phyloP scores from a whole-genome alignment of 2,113 vertebrate species.

The Silurus asotus region DNA sequence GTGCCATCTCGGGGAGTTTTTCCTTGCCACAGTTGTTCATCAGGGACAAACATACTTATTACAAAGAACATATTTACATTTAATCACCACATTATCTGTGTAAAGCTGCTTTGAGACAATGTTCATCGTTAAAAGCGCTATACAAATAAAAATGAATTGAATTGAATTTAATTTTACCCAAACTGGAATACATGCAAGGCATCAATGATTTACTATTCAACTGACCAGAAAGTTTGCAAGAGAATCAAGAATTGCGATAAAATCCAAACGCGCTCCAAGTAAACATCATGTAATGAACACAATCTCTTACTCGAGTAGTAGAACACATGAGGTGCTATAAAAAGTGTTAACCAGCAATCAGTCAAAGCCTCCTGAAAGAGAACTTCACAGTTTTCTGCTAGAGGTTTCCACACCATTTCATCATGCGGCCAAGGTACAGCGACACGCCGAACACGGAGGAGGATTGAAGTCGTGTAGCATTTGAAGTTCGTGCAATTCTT shows the following conservation, averaged over 20 bases:
- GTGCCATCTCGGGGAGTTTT: too few relatives aligned
- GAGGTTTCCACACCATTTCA: conserved; percentile 36
- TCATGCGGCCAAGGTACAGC: conserved; percentile 21
- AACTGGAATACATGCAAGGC: too few relatives aligned
- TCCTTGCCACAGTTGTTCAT: too few relatives aligned
- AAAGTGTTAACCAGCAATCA: conserved; percentile 30
- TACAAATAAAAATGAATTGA: too few relatives aligned
- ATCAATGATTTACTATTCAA: background rate
- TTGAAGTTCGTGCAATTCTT: background rate
- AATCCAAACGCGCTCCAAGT: background rate
- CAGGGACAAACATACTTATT: too few relatives aligned
- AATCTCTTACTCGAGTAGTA: background rate
- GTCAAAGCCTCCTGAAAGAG: conserved; percentile 18
- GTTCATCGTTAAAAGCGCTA: too few relatives aligned
- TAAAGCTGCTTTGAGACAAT: too few relatives aligned
- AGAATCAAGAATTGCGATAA: background rate
- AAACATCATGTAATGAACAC: conserved; percentile 8
- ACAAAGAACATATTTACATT: too few relatives aligned
- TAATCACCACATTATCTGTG: too few relatives aligned
- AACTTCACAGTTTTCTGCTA: conserved; percentile 19
- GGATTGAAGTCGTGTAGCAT: conserved; percentile 1
- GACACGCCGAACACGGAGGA: conserved; percentile 7
- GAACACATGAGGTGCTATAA: background rate
- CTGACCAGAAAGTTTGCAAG: background rate
- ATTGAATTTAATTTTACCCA: too few relatives aligned